Base-by-base conservation (phyloP, 2,888 invertebrate genomes). In the Eudasyphora cyanicolor region DNA sequence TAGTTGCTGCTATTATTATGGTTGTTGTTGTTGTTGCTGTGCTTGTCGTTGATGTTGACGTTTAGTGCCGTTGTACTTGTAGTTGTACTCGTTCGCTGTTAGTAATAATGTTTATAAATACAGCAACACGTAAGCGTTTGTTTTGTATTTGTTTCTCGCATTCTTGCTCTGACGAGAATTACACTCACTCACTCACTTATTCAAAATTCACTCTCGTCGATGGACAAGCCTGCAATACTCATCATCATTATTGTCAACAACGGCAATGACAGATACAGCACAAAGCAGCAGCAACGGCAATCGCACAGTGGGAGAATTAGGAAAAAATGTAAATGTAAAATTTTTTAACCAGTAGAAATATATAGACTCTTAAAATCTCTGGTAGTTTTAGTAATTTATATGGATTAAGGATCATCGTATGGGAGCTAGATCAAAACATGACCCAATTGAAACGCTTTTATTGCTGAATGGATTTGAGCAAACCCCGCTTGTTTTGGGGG, bases 21-120 rank as follows among this genome's bases (percentile, higher is more conserved):
- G n/a, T n/a, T n/a, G n/a, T n/a, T n/a, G 27, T n/a, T 51, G 38
- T 74, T 69, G 70, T 54, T 75, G 21, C 32, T 32, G 32, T 74
- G 57, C 32, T 49, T 67, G 64, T 17, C 24, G n/a, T 76, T 73
- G 32, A 17, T 7, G 62, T 24, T 60, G 49, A 29, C 57, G 42
- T 35, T 49, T 27, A 27, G 38, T 42, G 24, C 32, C 71, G 54
- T 75, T 74, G 54, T 54, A 54, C 8, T 19, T 32, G 74, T 24
- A 1, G 69, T 10, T 69, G 35, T 21, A 49, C n/a, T 35, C 49
- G 32, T 24, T n/a, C 17, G 27, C 29, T 69, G 76, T 84, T 84
- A 79, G 84, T 84, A 79, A 82, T 79, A 38, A 21, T 75, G 21
- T 82, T 82, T 84, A 84, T 62, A 79, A 79, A 79, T 84, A 79